phyloP scores from a whole-genome alignment of 2,888 invertebrate species.

The Phymatocera aterrima region DNA sequence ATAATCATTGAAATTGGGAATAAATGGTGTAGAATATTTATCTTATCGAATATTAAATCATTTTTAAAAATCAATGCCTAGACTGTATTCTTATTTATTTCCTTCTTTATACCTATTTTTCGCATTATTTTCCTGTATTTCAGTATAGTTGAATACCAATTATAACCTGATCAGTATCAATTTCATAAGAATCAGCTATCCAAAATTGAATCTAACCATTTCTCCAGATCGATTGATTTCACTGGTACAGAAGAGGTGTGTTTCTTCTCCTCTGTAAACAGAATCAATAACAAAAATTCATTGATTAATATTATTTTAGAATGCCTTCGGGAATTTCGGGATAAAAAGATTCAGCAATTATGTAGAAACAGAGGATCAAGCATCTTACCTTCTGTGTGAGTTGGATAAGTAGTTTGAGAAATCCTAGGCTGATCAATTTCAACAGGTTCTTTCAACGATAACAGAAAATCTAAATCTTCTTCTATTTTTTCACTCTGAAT shows the following conservation, averaged over 20 bases:
- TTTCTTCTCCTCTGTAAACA: conserved; percentile 52
- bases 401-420: conserved; percentile 20
- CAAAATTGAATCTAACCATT: conserved; percentile 68
- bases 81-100: no score
- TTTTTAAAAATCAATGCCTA: neutral
- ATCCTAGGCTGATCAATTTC: conserved; percentile 46
- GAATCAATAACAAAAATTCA: neutral
- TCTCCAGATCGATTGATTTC: conserved; percentile 68
- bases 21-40: conserved; percentile 36
- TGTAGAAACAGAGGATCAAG: neutral
- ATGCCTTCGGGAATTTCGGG: neutral
- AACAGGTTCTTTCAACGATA: conserved; percentile 64
- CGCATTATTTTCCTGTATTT: neutral
- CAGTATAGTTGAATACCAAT: neutral
- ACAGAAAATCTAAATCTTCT: conserved; percentile 66
- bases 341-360: neutral
- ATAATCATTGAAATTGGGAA: conserved; percentile 15
- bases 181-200: conserved; percentile 57
- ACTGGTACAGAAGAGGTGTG: conserved; percentile 50
- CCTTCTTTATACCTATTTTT: neutral
- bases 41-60: conserved; percentile 35
- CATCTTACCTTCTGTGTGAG: conserved; percentile 35
- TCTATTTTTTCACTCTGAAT: conserved; percentile 48
- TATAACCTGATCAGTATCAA: neutral
- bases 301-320: neutral